A percentile compares a stretch with the other conserved stretches of the same genome.
These are phyloP conservation scores for Papilio helenus DNA, from an alignment of 1,140 invertebrate genomes.

Conservation along the genomic window DNA sequence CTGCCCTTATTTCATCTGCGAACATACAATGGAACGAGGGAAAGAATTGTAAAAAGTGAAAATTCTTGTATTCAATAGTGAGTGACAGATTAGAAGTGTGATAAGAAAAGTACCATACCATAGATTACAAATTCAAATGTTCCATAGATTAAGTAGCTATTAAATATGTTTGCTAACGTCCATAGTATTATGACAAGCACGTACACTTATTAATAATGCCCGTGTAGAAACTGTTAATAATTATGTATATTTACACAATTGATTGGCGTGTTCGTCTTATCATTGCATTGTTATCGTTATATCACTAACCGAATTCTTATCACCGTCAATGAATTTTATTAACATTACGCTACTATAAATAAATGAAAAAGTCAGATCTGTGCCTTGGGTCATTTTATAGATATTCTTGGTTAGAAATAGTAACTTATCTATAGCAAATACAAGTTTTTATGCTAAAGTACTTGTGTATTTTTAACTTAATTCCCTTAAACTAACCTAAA, in stretches of 20 bases:
- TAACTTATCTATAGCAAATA: too few relatives aligned
- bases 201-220: neutral
- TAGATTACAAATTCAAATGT: neutral
- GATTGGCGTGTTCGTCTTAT: neutral
- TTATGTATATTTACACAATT: neutral
- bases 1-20: slow-evolving; percentile 16
- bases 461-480: too few relatives aligned
- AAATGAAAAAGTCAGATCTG: neutral
- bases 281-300: neutral
- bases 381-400: too few relatives aligned
- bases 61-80: neutral
- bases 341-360: neutral
- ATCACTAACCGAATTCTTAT: slow-evolving; percentile 5
- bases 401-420: too few relatives aligned
- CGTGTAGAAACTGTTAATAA: neutral
- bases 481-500: too few relatives aligned
- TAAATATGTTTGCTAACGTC: too few relatives aligned
- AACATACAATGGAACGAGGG: slow-evolving; percentile 1
- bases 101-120: neutral
- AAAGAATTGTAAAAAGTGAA: neutral
- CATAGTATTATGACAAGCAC: neutral
- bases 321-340: neutral
- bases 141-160: neutral
- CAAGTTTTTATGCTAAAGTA: too few relatives aligned
- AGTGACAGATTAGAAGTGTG: neutral